Conservation (phyloP, 30 jellyfish, hydroid and myxozoan genomes). For the Turritopsis rubra region DNA sequence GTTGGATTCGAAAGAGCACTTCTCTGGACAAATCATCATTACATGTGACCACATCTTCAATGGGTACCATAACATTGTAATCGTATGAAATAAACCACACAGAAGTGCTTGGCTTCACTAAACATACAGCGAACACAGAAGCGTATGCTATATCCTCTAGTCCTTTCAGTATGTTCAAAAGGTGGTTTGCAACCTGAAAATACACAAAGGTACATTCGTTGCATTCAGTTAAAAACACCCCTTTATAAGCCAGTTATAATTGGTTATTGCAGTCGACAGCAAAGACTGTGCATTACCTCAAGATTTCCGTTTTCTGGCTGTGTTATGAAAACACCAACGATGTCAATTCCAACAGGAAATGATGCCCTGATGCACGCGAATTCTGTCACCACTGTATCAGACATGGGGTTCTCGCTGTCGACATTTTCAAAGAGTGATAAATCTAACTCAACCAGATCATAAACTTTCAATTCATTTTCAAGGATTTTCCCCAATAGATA, state of each 20-base stretch:
- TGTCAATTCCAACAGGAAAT: slow-evolving; percentile 37
- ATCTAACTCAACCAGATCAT: slow-evolving; percentile 31
- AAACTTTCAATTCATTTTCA: slow-evolving; percentile 14
- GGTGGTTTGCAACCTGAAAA: slow-evolving; percentile 35
- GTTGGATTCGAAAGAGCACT: slow-evolving; percentile 18
- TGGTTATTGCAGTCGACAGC: too few species aligned
- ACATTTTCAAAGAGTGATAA: slow-evolving; percentile 24
- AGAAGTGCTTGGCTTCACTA: slow-evolving; percentile 21
- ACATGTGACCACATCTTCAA: neutral
- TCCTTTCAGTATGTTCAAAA: slow-evolving; percentile 8
- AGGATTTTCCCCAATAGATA: slow-evolving; percentile 12
- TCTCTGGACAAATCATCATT: neutral
- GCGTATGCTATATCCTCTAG: slow-evolving; percentile 26
- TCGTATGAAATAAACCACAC: slow-evolving; percentile 10
- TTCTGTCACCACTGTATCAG: slow-evolving; percentile 27
- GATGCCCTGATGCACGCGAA: slow-evolving; percentile 36
- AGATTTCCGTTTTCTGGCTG: slow-evolving; percentile 39
- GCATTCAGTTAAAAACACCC: too few species aligned
- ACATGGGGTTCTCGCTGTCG: slow-evolving; percentile 5
- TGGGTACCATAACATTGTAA: neutral
- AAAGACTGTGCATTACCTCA: slow-evolving; percentile 16
- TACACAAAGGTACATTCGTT: neutral
- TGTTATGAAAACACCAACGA: slow-evolving; percentile 39
- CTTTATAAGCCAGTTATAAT: too few species aligned
- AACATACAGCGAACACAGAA: slow-evolving; percentile 8